phyloP scores from a whole-genome alignment of 2,113 vertebrate species.

The Excalfactoria chinensis region DNA sequence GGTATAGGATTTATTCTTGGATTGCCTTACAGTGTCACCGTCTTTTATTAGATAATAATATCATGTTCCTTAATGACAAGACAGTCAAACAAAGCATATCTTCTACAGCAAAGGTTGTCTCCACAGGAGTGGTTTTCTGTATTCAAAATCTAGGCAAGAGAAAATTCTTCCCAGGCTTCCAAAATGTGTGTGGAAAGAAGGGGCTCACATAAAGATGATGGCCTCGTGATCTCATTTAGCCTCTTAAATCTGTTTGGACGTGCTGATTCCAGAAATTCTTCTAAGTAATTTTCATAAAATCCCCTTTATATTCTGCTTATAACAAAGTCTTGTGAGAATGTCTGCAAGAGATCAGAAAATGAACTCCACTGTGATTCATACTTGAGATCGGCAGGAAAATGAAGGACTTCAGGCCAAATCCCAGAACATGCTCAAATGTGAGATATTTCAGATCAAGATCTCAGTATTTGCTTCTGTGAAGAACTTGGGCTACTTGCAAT shows the following conservation, averaged over 20 bases:
- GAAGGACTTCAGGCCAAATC: conserved; percentile 24
- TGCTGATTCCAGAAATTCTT: conserved; percentile 12
- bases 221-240: conserved; percentile 22
- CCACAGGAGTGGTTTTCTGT: background rate
- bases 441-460: conserved; percentile 25
- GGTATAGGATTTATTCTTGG: conserved; percentile 1
- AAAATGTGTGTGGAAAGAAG: background rate
- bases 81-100: background rate
- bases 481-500: background rate
- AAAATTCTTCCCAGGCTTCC: background rate
- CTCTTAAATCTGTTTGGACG: background rate
- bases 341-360: conserved; percentile 31
- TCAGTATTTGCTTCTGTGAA: conserved; percentile 14
- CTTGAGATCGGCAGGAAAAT: conserved; percentile 21
- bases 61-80: background rate
- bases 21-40: background rate
- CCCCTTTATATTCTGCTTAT: conserved; percentile 5
- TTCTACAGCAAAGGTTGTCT: background rate
- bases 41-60: conserved; percentile 3
- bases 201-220: conserved; percentile 10
- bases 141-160: background rate
- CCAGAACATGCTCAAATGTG: background rate
- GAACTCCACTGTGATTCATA: conserved; percentile 15
- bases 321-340: conserved; percentile 9
- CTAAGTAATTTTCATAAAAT: background rate